Base-by-base conservation (phyloP, 1,140 invertebrate genomes). In the Drosophila mojavensis region DNA sequence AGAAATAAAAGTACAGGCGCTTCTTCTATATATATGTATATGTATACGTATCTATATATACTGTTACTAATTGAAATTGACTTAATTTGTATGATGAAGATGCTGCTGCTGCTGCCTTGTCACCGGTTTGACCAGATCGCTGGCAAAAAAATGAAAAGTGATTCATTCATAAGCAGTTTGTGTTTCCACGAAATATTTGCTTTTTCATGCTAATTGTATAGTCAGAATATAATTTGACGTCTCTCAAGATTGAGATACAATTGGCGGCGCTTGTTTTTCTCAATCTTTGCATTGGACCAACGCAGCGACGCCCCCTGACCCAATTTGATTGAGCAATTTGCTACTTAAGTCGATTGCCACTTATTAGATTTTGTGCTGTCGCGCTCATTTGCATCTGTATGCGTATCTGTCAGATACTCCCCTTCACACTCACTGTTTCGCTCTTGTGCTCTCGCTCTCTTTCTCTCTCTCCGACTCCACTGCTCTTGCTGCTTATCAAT, bases 281-380 rank as follows among this genome's bases (percentile, higher is more conserved):
- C 15, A 75, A 75, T 81, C 70, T 70, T 75, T 41, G 63, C 53
- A 59, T 61, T 60, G 15, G 53, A 73, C 55, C 59, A 75, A 72
- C 24, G 55, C 55, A 30, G 47, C 15, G 65, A 56, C 64, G 79
- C 72, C 69, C 68, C 60, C 64, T 86, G 82, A 88, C 82, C 82
- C 53, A 89, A 89, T 79, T 86, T 60, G 72, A 75, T 86, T 75
- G 83, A 82, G 83, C 79, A 88, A 88, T 88, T 85, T 77, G 59
- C 67, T 71, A 70, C 67, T 75, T 64, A 70, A 70, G 67, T 70
- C 71, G 63, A 66, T 71, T 75, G 68, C 54, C 67, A 54, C 66
- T 81, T 85, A 85, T 85, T 85, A 85, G 81, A 85, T 85, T 85
- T 86, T 65, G 68, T 75, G 79, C 76, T 62, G 62, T 64, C 64